A percentile compares a stretch with the other conserved stretches of the same genome.
Evolutionary conservation across 2,888 invertebrate genomes (phyloP).

Genomic region (Drosophila peninsularis): DNA sequence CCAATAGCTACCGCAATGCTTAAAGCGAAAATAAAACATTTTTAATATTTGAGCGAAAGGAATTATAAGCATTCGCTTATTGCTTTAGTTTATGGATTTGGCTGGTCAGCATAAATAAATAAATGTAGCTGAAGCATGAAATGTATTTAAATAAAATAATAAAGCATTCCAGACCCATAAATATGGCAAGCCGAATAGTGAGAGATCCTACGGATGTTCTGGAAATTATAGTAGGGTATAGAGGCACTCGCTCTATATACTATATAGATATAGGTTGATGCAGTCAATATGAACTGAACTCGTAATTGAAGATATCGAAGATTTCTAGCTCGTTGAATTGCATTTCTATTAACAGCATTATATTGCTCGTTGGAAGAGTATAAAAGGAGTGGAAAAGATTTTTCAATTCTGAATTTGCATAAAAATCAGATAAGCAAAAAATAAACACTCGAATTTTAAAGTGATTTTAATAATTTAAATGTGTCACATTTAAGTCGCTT

Average conservation of each 20-base stretch:
- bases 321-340: not conserved
- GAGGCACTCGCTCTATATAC: not conserved
- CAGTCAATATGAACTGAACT: not conserved
- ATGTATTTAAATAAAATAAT: conserved; percentile 20
- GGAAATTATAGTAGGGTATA: not conserved
- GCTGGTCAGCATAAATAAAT: conserved; percentile 51
- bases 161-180: not conserved
- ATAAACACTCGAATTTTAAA: conserved; percentile 13
- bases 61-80: conserved; percentile 35
- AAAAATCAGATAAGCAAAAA: conserved; percentile 9
- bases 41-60: conserved; percentile 26
- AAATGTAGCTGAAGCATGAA: conserved; percentile 20
- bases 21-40: conserved; percentile 32
- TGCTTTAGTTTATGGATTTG: conserved; percentile 46
- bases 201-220: not conserved
- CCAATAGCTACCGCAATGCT: conserved; percentile 11
- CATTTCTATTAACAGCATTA: not conserved
- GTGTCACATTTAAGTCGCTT: not conserved
- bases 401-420: conserved; percentile 13
- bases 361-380: not conserved
- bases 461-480: conserved; percentile 62
- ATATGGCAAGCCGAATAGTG: not conserved
- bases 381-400: not conserved
- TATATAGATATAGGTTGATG: not conserved
- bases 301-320: not conserved